Evolutionary conservation across 2,797 vertebrate genomes (phyloP), one percentile per base, ranked within the genome.

Genomic region (Tachyglossus aculeatus): DNA sequence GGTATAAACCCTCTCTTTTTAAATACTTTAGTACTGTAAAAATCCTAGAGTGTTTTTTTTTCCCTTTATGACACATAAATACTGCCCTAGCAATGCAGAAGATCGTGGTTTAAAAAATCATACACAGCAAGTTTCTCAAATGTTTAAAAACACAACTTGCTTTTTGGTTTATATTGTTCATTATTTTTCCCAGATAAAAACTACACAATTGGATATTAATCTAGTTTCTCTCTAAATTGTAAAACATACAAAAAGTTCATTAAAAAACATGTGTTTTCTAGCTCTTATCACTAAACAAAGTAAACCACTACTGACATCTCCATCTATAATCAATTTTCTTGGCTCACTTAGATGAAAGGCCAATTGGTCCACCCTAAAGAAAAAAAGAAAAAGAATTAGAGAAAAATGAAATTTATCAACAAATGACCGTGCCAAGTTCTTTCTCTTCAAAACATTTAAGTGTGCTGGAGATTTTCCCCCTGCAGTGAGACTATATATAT

Each of bases 211-310:
- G 54, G 31, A 12, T 81, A 79, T 2, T 54, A 81, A 76, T 80
- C 75, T 82, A 77, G 70, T 78, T 74, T 43, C 47, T 51, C 27
- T 67, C 71, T 82, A 78, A 44, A 52, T 59, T 74, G 70, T 57
- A 80, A 71, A 78, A 79, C 71, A 68, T 82, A 88, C 71, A 87
- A 85, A 87, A 67, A 38, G 16, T 21, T 62, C 51, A 44, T 71
- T 66, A 55, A 80, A 61, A 68, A 72, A 77, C 54, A 63, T 40
- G 50, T n/a, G 27, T 66, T 65, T 72, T 51, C 70, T 41, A 65
- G 21, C 29, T 75, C 45, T 70, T 16, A 39, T 53, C 73, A 59
- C 39, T 25, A 67, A 73, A 62, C 15, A 57, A 56, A 66, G 52
- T 0, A 27, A 71, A 71, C 44, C 47, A 18, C 18, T 56, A 36